Evolutionary conservation across 2,888 invertebrate genomes (phyloP).

Genomic region (Polietes domitor): DNA sequence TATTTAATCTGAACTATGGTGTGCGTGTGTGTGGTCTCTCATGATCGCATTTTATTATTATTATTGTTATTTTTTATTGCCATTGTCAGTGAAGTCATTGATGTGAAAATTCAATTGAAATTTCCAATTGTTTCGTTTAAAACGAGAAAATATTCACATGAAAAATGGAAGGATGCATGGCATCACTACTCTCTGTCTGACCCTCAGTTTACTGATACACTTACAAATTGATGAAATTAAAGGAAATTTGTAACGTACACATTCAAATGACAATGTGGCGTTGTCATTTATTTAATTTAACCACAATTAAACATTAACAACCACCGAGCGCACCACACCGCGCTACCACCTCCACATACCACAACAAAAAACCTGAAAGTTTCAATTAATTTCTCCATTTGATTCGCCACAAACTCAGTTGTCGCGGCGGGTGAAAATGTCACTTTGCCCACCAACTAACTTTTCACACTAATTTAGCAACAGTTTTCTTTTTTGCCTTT

Average conservation of each 20-base stretch:
- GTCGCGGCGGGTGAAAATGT: not conserved
- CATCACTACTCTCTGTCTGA: not conserved
- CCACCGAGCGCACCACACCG: not conserved
- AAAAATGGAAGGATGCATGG: constrained; percentile 1
- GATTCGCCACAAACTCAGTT: not conserved
- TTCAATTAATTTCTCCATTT: not conserved
- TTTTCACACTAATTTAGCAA: not conserved
- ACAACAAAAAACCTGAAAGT: not conserved
- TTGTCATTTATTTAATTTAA: constrained; percentile 28
- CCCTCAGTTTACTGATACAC: not conserved
- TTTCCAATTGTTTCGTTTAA: constrained; percentile 11
- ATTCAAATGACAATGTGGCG: too few species aligned
- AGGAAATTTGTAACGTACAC: too few species aligned
- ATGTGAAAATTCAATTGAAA: constrained; percentile 20
- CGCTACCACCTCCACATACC: too few species aligned
- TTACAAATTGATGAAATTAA: not conserved
- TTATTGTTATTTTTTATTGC: not conserved
- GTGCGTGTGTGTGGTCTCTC: not conserved
- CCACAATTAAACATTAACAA: constrained; percentile 23
- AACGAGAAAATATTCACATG: not conserved
- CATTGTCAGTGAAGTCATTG: constrained; percentile 10
- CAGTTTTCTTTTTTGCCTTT: not conserved
- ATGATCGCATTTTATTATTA: constrained; percentile 7
- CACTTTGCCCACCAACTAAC: not conserved
- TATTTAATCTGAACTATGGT: not conserved